phyloP scores from a whole-genome alignment of 1,140 invertebrate species.

The Pentalonia nigronervosa region DNA sequence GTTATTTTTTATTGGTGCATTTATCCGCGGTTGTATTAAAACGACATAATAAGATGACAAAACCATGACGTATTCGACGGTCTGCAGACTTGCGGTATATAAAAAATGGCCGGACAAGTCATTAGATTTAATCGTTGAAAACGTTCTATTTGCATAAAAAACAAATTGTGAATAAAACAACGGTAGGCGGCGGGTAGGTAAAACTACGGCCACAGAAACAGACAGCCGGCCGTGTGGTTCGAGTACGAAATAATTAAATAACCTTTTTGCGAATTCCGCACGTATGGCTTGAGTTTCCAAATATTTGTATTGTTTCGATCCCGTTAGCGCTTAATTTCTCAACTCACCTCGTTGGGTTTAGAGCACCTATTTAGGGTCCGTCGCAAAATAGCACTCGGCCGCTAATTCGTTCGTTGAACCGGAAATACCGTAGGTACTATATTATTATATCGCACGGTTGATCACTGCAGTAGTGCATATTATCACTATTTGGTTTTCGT shows the following conservation, averaged over 20 bases:
- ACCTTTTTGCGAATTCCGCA: not conserved
- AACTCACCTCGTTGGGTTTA: not conserved
- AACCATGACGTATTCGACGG: not conserved
- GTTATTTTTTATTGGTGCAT: too few relatives aligned
- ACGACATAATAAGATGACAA: not conserved
- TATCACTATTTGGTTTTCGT: not conserved
- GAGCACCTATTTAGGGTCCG: not conserved
- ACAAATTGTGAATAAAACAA: not conserved
- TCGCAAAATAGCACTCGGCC: slow-evolving; percentile 9
- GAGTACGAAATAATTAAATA: not conserved
- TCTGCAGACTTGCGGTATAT: not conserved
- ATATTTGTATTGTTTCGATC: slow-evolving; percentile 44
- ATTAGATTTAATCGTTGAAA: not conserved
- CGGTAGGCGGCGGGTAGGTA: not conserved
- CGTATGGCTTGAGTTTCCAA: slow-evolving; percentile 17
- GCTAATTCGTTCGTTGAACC: not conserved
- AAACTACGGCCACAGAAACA: not conserved
- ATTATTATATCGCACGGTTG: not conserved
- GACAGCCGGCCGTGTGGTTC: not conserved
- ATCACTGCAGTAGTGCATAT: not conserved
- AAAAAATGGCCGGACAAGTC: not conserved
- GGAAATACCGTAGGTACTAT: not conserved
- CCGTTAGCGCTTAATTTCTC: not conserved
- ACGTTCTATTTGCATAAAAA: not conserved
- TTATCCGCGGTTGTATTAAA: not conserved